These are phyloP conservation scores for Philopedon plagiatum DNA, from an alignment of 2,888 invertebrate species.

Conservation along the genomic window DNA sequence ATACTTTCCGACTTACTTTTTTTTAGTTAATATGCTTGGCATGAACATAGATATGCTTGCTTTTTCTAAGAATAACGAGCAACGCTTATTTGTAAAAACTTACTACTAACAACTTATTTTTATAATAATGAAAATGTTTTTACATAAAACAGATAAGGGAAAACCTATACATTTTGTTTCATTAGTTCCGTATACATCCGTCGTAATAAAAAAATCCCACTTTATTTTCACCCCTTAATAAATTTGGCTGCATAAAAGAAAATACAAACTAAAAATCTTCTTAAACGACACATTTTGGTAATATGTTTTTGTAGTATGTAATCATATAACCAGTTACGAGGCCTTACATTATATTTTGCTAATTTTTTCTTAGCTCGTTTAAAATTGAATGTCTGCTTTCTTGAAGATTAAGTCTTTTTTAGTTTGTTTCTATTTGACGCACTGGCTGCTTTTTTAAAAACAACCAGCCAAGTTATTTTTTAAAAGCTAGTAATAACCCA, in stretches of 20 bases:
- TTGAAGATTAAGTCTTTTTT: no score
- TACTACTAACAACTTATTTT: conserved; percentile 47
- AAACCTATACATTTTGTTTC: conserved; percentile 46
- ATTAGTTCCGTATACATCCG: conserved; percentile 49
- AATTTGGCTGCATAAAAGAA: background rate
- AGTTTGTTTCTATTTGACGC: no score
- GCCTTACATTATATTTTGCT: no score
- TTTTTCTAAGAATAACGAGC: conserved; percentile 43
- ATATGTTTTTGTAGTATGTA: no score
- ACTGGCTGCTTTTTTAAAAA: no score
- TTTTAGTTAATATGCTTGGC: conserved; percentile 41
- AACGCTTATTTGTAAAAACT: conserved; percentile 49
- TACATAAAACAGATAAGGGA: conserved; percentile 45
- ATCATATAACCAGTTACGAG: no score
- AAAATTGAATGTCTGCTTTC: no score
- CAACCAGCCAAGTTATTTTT: background rate
- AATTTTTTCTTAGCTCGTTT: no score
- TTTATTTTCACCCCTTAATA: conserved; percentile 16
- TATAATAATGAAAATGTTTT: conserved; percentile 46
- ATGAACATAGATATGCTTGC: conserved; percentile 47
- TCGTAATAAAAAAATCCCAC: conserved; percentile 8
- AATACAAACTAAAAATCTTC: no score
- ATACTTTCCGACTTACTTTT: conserved; percentile 38
- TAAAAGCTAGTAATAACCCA: no score
- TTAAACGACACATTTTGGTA: background rate